A percentile compares a stretch with the other conserved stretches of the same genome.
Evolutionary conservation across 2,113 vertebrate genomes (phyloP).

Genomic region (Emydura subglobosa): DNA sequence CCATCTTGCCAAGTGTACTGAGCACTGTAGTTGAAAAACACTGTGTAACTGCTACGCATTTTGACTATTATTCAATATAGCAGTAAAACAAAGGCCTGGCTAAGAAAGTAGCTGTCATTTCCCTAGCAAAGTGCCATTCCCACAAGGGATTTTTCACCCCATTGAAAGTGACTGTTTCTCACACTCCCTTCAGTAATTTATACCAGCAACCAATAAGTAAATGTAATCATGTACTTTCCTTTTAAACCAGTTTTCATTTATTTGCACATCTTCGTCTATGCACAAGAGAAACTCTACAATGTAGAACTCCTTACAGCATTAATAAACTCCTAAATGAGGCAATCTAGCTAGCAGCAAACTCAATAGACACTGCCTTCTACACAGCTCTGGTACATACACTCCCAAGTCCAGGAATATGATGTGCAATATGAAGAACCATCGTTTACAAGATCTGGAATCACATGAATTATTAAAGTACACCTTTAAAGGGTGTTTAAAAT

Average conservation of each 20-base stretch:
- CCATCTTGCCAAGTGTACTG: not conserved
- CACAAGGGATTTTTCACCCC: not conserved
- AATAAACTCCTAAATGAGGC: not conserved
- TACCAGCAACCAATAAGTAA: not conserved
- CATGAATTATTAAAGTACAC: not conserved
- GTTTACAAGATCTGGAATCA: not conserved
- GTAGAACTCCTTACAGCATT: not conserved
- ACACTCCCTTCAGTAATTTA: not conserved
- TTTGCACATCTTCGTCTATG: slow-evolving; percentile 23
- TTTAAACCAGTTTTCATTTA: slow-evolving; percentile 25
- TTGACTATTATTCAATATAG: not conserved
- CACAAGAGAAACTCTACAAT: slow-evolving; percentile 16
- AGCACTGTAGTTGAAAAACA: not conserved
- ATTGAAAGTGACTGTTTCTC: not conserved
- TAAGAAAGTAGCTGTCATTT: not conserved
- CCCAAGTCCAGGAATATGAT: not conserved
- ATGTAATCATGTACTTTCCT: not conserved
- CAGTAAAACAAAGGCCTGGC: not conserved
- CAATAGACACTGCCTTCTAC: not conserved
- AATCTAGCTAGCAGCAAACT: not conserved
- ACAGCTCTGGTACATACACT: not conserved
- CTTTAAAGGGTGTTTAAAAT: not conserved
- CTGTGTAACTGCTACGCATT: not conserved
- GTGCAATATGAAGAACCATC: not conserved
- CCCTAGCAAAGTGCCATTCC: not conserved